Base-by-base conservation (phyloP, 2,888 invertebrate species). In the Subacronicta megacephala region DNA sequence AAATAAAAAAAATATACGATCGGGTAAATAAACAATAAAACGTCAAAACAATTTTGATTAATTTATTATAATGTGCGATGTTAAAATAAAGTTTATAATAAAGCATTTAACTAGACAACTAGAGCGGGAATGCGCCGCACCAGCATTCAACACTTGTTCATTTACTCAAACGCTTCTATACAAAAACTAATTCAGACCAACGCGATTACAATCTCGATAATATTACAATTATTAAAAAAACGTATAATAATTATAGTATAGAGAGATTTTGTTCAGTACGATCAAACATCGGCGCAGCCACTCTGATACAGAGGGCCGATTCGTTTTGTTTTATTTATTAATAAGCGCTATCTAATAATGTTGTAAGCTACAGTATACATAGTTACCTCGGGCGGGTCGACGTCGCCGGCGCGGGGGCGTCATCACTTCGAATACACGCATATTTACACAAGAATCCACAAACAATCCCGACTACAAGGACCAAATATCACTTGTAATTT, bases 41-140 rank as follows among this genome's bases (percentile, higher is more conserved):
- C 78, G 75, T 33, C 42, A 66, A 51, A 61, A 81, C 86, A 90
- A 91, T 92, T 93, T 93, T 85, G 93, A 94, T 94, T 94, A 93
- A 94, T 94, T 94, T 94, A 93, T 93, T 93, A 90, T 92, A 90
- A 93, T 93, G 94, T 94, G 94, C 93, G 93, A 93, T 94, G 94
- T 94, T 94, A 94, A 93, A 93, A 93, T 92, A 93, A 73, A 89
- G 88, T 92, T 92, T 91, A 93, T 89, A 89, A 90, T 92, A 91
- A 93, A 94, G 93, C 93, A 92, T 90, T 88, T 90, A 89, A 88
- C 87, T 84, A 87, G 81, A 84, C 76, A 80, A 77, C 80, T 78
- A 76, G 81, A 84, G 82, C 84, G 81, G 62, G 57, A 61, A 61
- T 57, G 57, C 62, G 57, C 76, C 69, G 63, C 82, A 82, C 81